Base-by-base conservation (phyloP, 2,113 vertebrate species). In the Trichomycterus rosablanca region DNA sequence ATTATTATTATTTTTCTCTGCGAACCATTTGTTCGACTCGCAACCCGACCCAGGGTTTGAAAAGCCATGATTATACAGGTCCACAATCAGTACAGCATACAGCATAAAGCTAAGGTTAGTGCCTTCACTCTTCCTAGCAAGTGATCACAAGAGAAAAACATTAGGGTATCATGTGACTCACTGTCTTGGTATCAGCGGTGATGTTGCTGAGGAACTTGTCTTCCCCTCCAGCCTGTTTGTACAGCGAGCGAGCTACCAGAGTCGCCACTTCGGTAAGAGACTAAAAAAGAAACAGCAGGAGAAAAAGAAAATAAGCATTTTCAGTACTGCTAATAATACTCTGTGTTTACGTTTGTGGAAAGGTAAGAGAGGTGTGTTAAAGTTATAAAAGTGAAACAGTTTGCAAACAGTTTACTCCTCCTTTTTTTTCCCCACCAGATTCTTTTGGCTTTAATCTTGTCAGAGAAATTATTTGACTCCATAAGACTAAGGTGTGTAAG, bases 181-280 rank as follows among this genome's bases (percentile, higher is more conserved):
- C 95, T 34, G 79, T 92, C 14, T 74, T 76, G 14, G 85, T 66
- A 66, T 95, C 90, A 0, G 91, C 92, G 1, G 63, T 78, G 26
- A 98, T 79, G 45, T 32, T 75, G 23, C 19, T 3, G 5, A 71
- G 50, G 42, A 42, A 51, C 0, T 1, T 0, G 7, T 57, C 61
- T 0, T 48, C 51, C 56, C 94, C 94, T 56, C 91, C 93, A 0
- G 95, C 93, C 18, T 95, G 90, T 4, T 8, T 42, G 76, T 91
- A 98, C 7, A 98, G 83, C 1, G 91, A 72, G 0, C 86, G 88
- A 35, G 86, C 93, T 1, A 93, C 81, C 62, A 91, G 55, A 0
- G 94, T 93, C 64, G 93, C 91, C 62, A 93, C 88, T 5, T 88
- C 79, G 1, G 92, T 74, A 68, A 98, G 80, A 48, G 87, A 80